Percentiles rank a stretch among this genome's conserved stretches.
Conservation (phyloP, 2,888 invertebrate species). For the Synanthedon myopaeformis region DNA sequence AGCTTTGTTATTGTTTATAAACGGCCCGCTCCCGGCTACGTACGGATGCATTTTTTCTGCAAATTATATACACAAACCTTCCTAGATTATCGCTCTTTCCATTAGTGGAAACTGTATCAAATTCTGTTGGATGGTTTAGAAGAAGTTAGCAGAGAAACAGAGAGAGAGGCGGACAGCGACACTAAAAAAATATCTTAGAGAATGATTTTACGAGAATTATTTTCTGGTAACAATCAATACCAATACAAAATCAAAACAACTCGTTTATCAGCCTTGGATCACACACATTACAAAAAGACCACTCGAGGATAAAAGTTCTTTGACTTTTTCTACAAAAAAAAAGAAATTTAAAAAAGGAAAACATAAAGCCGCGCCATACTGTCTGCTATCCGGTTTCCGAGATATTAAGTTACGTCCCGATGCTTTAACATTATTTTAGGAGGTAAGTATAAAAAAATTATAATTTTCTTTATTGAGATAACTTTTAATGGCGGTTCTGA, state of each 20-base stretch:
- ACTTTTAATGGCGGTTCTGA: constrained; percentile 21
- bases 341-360: constrained; percentile 50
- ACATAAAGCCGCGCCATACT: constrained; percentile 65
- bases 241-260: constrained; percentile 32
- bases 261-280: constrained; percentile 44
- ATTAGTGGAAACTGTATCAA: too few relatives aligned
- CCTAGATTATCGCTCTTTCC: too few relatives aligned
- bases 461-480: constrained; percentile 56
- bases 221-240: background rate
- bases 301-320: constrained; percentile 46
- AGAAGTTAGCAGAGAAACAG: too few relatives aligned
- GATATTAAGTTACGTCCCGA: constrained; percentile 56
- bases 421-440: constrained; percentile 45
- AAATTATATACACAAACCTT: too few relatives aligned
- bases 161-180: too few relatives aligned
- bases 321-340: constrained; percentile 38
- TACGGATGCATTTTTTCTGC: too few relatives aligned
- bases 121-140: too few relatives aligned
- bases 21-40: too few relatives aligned
- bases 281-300: constrained; percentile 52
- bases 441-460: constrained; percentile 42
- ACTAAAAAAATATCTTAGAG: too few relatives aligned
- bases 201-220: too few relatives aligned
- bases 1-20: too few relatives aligned
- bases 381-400: constrained; percentile 68